phyloP scores from a whole-genome alignment of 2,797 vertebrate genomes.

The Rhynchotus rufescens region DNA sequence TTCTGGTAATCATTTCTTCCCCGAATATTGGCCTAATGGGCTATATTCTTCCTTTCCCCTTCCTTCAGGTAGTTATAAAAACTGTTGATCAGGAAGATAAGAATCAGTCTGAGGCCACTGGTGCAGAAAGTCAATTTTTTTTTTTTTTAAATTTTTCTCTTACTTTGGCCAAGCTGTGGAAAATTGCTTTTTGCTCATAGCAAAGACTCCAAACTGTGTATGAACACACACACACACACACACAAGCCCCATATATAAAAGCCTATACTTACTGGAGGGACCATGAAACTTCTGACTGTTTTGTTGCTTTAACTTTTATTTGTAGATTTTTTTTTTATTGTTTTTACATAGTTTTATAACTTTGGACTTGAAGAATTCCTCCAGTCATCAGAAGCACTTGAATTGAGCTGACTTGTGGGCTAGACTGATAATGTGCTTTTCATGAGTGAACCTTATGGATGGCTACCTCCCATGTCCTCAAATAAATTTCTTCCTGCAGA shows the following conservation, averaged over 20 bases:
- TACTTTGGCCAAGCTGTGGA: neutral
- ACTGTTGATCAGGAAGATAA: neutral
- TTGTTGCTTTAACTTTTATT: neutral
- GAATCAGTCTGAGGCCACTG: neutral
- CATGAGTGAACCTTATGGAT: neutral
- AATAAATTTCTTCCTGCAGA: fast-evolving
- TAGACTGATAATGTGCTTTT: neutral
- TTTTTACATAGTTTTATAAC: neutral
- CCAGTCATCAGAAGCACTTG: neutral
- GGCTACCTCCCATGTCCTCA: neutral
- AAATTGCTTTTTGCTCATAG: constrained; percentile 38
- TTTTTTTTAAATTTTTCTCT: constrained; percentile 6
- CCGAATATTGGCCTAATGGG: neutral
- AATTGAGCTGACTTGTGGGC: neutral
- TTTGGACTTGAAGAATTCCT: neutral
- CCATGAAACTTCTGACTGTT: neutral
- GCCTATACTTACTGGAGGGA: neutral
- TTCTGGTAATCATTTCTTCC: neutral
- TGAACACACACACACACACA: too few species aligned
- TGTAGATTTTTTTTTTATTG: neutral
- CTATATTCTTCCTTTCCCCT: neutral
- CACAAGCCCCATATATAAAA: neutral
- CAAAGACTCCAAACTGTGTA: neutral
- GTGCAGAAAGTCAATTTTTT: neutral
- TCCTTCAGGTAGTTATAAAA: neutral